Conservation (phyloP, 2,113 vertebrate genomes). For the Nipponia nippon region DNA sequence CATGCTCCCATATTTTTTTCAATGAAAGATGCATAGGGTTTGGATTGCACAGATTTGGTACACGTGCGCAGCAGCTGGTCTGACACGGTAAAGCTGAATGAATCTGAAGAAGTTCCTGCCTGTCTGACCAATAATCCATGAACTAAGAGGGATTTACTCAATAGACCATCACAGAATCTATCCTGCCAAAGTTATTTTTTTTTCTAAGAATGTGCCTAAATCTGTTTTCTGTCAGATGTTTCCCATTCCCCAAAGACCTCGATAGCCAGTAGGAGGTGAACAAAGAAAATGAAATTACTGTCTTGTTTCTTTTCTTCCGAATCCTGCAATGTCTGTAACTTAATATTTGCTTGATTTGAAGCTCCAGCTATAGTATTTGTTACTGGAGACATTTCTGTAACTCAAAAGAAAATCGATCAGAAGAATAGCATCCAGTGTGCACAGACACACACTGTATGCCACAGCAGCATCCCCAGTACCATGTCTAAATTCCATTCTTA, state of each 20-base stretch:
- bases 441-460: not conserved
- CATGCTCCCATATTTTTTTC: not conserved
- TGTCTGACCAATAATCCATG: slow-evolving; percentile 32
- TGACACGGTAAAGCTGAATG: slow-evolving; percentile 56
- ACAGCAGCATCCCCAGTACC: not conserved
- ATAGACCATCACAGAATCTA: not conserved
- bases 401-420: not conserved
- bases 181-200: not conserved
- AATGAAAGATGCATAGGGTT: not conserved
- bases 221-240: not conserved
- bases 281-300: not conserved
- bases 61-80: slow-evolving; percentile 59
- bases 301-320: not conserved
- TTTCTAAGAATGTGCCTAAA: not conserved
- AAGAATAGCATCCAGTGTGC: not conserved
- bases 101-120: slow-evolving; percentile 47
- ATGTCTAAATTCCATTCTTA: not conserved
- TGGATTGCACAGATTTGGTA: slow-evolving; percentile 28
- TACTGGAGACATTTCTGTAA: not conserved
- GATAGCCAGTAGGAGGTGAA: not conserved
- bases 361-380: not conserved
- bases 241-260: not conserved
- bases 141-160: slow-evolving; percentile 46
- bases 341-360: not conserved
- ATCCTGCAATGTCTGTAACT: not conserved